A percentile compares a stretch with the other conserved stretches of the same genome.
phyloP scores from a whole-genome alignment of 2,113 vertebrate genomes.

The Oreotrochilus melanogaster region DNA sequence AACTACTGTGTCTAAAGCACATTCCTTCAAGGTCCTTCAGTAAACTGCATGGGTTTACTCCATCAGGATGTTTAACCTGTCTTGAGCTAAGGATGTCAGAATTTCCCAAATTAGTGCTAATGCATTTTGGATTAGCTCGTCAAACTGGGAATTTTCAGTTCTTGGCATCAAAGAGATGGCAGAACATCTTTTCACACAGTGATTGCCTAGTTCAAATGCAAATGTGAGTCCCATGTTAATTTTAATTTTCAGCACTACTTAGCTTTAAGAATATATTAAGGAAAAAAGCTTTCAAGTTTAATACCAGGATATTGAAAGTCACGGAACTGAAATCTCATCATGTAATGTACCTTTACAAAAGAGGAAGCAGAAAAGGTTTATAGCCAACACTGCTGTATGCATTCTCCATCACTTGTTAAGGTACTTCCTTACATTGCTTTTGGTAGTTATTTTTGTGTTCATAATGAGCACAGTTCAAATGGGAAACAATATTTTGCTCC shows the following conservation, averaged over 20 bases:
- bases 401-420: not conserved
- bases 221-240: slow-evolving; percentile 33
- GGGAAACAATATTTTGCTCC: not conserved
- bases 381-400: not conserved
- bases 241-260: slow-evolving; percentile 60
- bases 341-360: not conserved
- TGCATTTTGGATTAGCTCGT: slow-evolving; percentile 36
- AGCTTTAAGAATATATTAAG: slow-evolving; percentile 36
- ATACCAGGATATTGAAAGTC: slow-evolving; percentile 23
- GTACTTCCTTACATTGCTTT: not conserved
- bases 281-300: slow-evolving; percentile 40
- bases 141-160: slow-evolving; percentile 48
- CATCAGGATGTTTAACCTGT: not conserved
- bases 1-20: not conserved
- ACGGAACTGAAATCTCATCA: not conserved
- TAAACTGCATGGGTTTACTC: not conserved
- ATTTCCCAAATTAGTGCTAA: slow-evolving; percentile 49
- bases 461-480: not conserved
- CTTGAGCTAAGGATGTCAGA: not conserved
- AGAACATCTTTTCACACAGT: slow-evolving; percentile 7
- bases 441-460: not conserved
- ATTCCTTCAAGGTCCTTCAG: not conserved
- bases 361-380: not conserved
- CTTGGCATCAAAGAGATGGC: slow-evolving; percentile 25
- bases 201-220: slow-evolving; percentile 51